Evolutionary conservation across 2,113 vertebrate species (phyloP).

Genomic region (Mixornis gularis): DNA sequence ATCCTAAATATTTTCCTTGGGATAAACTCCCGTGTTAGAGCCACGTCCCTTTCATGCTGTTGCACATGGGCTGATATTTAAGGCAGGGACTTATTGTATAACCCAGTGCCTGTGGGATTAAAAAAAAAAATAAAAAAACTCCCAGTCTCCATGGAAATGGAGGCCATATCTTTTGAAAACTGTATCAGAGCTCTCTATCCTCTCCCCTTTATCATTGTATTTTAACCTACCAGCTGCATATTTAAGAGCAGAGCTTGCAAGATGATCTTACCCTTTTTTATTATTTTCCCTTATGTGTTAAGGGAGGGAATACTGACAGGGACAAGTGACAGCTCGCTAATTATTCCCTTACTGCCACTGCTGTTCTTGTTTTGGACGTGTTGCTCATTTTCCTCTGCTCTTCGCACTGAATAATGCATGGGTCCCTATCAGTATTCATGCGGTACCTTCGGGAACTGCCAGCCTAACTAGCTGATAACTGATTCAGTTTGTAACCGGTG

Average conservation of each 20-base stretch:
- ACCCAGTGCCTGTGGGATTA: slow-evolving; percentile 48
- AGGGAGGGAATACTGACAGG: slow-evolving; percentile 94
- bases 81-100: slow-evolving; percentile 46
- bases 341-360: slow-evolving; percentile 97
- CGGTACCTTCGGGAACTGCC: slow-evolving; percentile 77
- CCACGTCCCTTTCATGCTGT: slow-evolving; percentile 6
- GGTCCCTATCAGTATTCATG: slow-evolving; percentile 80
- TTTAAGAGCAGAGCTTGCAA: slow-evolving; percentile 67
- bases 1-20: slow-evolving; percentile 46
- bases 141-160: slow-evolving; percentile 55
- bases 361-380: slow-evolving; percentile 90
- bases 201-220: slow-evolving; percentile 63
- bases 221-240: slow-evolving; percentile 75
- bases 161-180: slow-evolving; percentile 65
- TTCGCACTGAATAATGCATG: slow-evolving; percentile 86
- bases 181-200: slow-evolving; percentile 62
- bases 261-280: slow-evolving; percentile 72
- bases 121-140: not conserved
- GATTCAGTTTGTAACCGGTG: slow-evolving; percentile 82
- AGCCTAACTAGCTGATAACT: slow-evolving; percentile 86
- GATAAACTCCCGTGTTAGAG: not conserved
- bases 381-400: slow-evolving; percentile 91
- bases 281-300: slow-evolving; percentile 85
- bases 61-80: slow-evolving; percentile 42
- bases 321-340: slow-evolving; percentile 98